These are phyloP conservation scores for Frankliniella intonsa DNA, from an alignment of 2,888 invertebrate genomes.

Conservation along the genomic window DNA sequence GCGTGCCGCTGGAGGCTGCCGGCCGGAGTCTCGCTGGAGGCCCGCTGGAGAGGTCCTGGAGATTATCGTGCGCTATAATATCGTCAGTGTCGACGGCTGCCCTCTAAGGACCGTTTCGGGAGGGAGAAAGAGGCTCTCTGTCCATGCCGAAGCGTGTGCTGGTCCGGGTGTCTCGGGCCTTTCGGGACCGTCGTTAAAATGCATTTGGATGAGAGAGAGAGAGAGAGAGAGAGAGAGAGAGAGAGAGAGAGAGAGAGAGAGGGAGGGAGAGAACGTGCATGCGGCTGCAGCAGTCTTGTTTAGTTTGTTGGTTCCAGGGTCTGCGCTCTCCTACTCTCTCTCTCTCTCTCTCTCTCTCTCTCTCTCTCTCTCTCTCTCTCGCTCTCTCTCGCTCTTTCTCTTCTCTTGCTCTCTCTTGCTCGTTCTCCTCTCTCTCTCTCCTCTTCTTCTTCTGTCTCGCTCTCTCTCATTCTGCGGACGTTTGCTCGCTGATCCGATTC, in stretches of 20 bases:
- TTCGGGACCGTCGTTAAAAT: neutral
- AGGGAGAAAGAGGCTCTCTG: neutral
- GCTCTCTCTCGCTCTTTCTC: constrained; percentile 24
- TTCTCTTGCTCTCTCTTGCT: neutral
- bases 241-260: too few species aligned
- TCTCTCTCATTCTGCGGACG: neutral
- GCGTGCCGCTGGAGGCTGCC: neutral
- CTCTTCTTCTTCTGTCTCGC: neutral
- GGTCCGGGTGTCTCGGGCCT: neutral
- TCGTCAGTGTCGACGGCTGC: neutral
- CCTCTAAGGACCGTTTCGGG: neutral
- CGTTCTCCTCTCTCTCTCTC: constrained; percentile 29
- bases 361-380: constrained; percentile 32
- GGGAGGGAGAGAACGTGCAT: too few species aligned
- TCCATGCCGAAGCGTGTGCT: neutral
- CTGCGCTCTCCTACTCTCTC: neutral
- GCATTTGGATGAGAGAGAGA: too few species aligned
- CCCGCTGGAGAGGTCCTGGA: neutral
- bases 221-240: too few species aligned
- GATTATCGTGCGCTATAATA: neutral
- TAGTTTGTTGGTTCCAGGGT: neutral
- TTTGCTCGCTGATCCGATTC: neutral
- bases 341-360: constrained; percentile 20
- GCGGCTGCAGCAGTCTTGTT: neutral
- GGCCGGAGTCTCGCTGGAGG: too few species aligned